phyloP scores from a whole-genome alignment of 23 tunicate species.

The Trididemnum miniatum region DNA sequence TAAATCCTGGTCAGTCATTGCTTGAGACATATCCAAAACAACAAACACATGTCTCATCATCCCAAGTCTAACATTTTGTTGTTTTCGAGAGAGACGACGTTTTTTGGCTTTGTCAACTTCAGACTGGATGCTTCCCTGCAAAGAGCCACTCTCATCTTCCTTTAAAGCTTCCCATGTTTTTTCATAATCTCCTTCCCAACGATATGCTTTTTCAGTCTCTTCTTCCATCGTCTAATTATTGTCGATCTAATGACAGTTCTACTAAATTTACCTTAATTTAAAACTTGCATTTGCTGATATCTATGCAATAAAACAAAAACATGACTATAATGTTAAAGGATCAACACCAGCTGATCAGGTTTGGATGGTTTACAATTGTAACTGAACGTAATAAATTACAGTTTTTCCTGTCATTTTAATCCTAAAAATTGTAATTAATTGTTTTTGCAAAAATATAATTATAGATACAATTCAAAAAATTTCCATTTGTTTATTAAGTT shows the following conservation, averaged over 20 bases:
- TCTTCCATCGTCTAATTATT: constrained; percentile 70
- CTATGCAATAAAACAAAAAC: too few relatives aligned
- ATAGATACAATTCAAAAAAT: too few relatives aligned
- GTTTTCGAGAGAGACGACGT: constrained; percentile 56
- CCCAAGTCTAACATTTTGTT: constrained; percentile 68
- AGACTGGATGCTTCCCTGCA: constrained; percentile 58
- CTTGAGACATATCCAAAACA: constrained; percentile 78
- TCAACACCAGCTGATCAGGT: too few relatives aligned
- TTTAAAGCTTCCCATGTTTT: constrained; percentile 96
- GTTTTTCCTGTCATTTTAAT: too few relatives aligned
- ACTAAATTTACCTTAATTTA: too few relatives aligned
- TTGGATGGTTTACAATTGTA: too few relatives aligned
- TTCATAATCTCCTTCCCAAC: constrained; percentile 98
- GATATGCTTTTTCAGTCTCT: constrained; percentile 74
- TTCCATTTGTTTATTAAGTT: too few relatives aligned
- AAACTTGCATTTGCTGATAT: too few relatives aligned
- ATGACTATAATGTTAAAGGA: too few relatives aligned
- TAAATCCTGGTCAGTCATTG: constrained; percentile 86
- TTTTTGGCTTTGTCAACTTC: constrained; percentile 68
- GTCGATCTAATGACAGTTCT: constrained; percentile 97
- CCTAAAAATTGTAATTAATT: too few relatives aligned
- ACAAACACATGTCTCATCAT: constrained; percentile 91
- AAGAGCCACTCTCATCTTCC: constrained; percentile 96
- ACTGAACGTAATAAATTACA: too few relatives aligned
- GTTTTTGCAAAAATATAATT: too few relatives aligned